Evolutionary conservation across 1,140 invertebrate species (phyloP).

Genomic region (Hyphantria cunea): DNA sequence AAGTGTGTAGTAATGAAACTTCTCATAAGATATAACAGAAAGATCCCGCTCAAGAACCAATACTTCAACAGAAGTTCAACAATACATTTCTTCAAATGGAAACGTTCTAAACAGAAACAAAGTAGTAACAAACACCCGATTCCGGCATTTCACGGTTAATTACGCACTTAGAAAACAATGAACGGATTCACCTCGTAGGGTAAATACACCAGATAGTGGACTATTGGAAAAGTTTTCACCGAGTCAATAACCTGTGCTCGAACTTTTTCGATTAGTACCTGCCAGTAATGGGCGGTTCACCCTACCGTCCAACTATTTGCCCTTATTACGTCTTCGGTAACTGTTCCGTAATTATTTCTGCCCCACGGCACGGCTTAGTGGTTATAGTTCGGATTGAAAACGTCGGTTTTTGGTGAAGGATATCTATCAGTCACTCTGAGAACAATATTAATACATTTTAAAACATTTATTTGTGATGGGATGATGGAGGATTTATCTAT

Average conservation of each 20-base stretch:
- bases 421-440: background rate
- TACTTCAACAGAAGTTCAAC: background rate
- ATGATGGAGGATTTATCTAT: no score
- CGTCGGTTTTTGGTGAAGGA: conserved; percentile 10
- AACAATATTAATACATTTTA: background rate
- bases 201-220: conserved; percentile 21
- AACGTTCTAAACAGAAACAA: no score
- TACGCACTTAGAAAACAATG: conserved; percentile 23
- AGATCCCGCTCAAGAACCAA: background rate
- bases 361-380: conserved; percentile 25
- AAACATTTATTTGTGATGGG: no score
- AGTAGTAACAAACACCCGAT: conserved; percentile 1
- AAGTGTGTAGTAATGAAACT: no score
- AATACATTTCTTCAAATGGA: background rate
- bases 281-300: conserved; percentile 27
- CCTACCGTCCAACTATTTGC: conserved; percentile 23
- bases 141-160: conserved; percentile 9
- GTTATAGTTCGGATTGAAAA: conserved; percentile 25
- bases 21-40: no score
- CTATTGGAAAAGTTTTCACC: conserved; percentile 31
- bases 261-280: conserved; percentile 44
- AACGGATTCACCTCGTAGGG: conserved; percentile 18
- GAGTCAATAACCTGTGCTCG: conserved; percentile 33
- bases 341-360: conserved; percentile 25
- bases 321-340: conserved; percentile 22